Percentiles rank a stretch among this genome's conserved stretches.
phyloP scores from a whole-genome alignment of 64 coral and sea anemone genomes.

The Orbicella faveolata region DNA sequence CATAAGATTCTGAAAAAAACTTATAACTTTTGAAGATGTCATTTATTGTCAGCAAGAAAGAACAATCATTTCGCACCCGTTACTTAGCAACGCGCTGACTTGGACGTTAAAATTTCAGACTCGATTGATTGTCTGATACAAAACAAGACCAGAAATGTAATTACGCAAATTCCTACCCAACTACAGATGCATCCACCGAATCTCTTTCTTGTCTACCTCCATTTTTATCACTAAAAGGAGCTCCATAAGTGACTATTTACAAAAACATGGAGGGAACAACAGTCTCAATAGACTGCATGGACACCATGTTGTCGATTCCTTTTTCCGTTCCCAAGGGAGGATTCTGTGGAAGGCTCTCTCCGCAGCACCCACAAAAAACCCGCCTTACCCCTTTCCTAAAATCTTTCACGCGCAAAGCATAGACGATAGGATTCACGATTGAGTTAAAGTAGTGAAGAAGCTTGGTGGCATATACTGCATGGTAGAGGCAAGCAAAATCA shows the following conservation, averaged over 20 bases:
- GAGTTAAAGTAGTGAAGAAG: constrained; percentile 39
- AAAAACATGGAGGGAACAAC: constrained; percentile 38
- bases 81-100: too few relatives aligned
- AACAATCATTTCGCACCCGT: too few relatives aligned
- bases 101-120: too few relatives aligned
- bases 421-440: constrained; percentile 25
- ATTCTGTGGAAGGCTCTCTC: neutral
- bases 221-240: too few relatives aligned
- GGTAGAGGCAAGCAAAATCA: constrained; percentile 18
- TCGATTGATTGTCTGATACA: too few relatives aligned
- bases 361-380: constrained; percentile 11
- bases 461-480: constrained; percentile 14
- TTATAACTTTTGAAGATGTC: too few relatives aligned
- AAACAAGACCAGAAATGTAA: too few relatives aligned
- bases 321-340: neutral
- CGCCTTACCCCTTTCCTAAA: constrained; percentile 14
- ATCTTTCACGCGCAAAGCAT: constrained; percentile 36
- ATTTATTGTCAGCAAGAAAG: too few relatives aligned
- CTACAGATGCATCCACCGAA: too few relatives aligned
- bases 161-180: too few relatives aligned
- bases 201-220: too few relatives aligned
- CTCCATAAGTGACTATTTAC: constrained; percentile 2
- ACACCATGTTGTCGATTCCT: constrained; percentile 30
- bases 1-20: too few relatives aligned
- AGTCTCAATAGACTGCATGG: constrained; percentile 27